A percentile compares a stretch with the other conserved stretches of the same genome.
Evolutionary conservation across 2,888 invertebrate species (phyloP).

Genomic region (Stenolophus ochropezus): DNA sequence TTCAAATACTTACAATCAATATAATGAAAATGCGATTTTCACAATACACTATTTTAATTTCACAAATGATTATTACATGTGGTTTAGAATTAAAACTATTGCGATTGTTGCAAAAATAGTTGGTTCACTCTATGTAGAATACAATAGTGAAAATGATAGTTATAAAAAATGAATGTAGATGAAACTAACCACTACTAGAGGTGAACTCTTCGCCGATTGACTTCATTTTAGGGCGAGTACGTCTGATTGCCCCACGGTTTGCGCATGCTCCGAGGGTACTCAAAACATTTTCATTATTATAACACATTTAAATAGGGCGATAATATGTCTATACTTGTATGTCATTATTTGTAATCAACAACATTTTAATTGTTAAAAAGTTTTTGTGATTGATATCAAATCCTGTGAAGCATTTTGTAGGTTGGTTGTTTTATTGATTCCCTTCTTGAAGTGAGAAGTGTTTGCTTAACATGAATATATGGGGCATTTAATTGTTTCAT

Average conservation of each 20-base stretch:
- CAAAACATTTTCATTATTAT: background rate
- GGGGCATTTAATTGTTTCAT: background rate
- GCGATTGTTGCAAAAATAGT: background rate
- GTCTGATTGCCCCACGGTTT: background rate
- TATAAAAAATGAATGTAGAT: background rate
- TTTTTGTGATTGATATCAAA: background rate
- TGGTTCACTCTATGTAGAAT: background rate
- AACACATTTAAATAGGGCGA: background rate
- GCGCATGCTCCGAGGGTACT: background rate
- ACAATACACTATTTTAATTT: background rate
- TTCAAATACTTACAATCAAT: background rate
- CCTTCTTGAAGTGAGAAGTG: background rate
- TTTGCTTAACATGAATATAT: background rate
- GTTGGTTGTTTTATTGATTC: background rate
- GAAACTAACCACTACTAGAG: background rate
- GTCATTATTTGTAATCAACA: background rate
- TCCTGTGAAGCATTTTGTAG: background rate
- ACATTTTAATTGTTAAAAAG: background rate
- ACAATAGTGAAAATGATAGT: background rate
- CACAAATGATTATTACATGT: background rate
- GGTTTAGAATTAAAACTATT: background rate
- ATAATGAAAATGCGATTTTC: background rate
- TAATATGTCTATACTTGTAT: background rate
- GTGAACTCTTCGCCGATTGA: background rate
- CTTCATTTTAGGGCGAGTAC: background rate